Base-by-base conservation (phyloP, 1,140 invertebrate genomes). In the Oscheius sp. region DNA sequence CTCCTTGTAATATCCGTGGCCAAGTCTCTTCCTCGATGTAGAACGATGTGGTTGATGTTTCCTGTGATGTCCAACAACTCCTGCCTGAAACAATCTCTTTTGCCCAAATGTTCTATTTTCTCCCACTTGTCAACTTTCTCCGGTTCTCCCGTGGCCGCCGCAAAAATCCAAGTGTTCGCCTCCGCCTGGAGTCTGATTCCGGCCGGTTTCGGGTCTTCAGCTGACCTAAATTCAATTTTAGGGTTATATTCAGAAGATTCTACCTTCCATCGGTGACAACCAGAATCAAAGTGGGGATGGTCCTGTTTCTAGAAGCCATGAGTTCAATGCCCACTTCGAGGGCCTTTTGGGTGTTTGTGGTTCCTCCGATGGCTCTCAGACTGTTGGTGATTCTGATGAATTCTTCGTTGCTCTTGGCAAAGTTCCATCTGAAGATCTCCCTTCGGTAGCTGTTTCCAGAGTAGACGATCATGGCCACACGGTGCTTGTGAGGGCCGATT, bases 381-480 rank as follows among this genome's bases (percentile, higher is more conserved):
- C 67, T 71, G 52, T 69, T 62, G 2, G 80, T 70, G 20, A 79
- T 77, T 34, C 68, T 46, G 20, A 74, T 72, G 46, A 82, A 82
- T 58, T 82, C 77, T 45, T 81, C 79, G 63, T 82, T 82, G 32
- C 61, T 80, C 26, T 81, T 83, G 15, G 82, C 81, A 61, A 84
- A 84, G 65, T 84, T 84, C 82, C 80, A 82, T 45, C 63, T 63
- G 42, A 78, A 80, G 10, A 82, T 74, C 59, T 83, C 80, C 59
- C 82, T 23, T 2, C 71, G 61, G 26, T 80, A 82, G 35, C 69
- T 77, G 20, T 73, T 70, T 26, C 80, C 80, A 2, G 80, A 82
- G 59, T 82, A 82, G n/a, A 83, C 81, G 67, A 82, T 82, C 82
- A 82, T 82, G 2, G 80, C 76, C 23, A 76, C 80, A 62, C 80